Percentiles rank a stretch among this genome's conserved stretches.
phyloP scores from a whole-genome alignment of 2,797 vertebrate species.

The Rachycentron canadum region DNA sequence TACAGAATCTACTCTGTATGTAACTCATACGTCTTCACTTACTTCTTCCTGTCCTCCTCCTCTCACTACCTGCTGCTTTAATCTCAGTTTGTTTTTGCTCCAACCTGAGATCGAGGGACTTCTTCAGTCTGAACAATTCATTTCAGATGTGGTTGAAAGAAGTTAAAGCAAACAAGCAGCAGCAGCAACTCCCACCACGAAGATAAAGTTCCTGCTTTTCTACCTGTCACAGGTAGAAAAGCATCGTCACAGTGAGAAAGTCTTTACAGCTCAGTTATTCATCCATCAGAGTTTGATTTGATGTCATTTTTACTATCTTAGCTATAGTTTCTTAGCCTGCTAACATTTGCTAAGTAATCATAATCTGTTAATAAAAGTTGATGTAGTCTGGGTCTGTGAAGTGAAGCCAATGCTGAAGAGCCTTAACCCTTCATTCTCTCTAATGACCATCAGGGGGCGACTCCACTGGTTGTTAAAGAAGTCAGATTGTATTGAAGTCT shows the following conservation, averaged over 20 bases:
- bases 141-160: neutral
- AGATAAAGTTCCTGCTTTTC: neutral
- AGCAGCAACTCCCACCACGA: no score
- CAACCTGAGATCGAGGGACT: neutral
- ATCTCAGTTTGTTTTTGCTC: neutral
- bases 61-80: conserved; percentile 16
- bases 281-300: neutral
- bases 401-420: no score
- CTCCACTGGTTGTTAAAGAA: no score
- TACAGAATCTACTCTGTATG: neutral
- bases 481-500: no score
- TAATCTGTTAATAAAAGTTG: neutral
- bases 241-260: neutral
- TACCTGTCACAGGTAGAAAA: no score
- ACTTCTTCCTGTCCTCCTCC: neutral
- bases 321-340: no score
- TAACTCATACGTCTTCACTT: neutral
- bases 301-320: neutral
- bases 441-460: no score
- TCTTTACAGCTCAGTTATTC: neutral
- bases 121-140: neutral
- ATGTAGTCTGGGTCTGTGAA: no score
- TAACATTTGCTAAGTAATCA: neutral
- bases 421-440: no score
- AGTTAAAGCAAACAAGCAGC: no score